phyloP scores from a whole-genome alignment of 2,888 invertebrate genomes.

The Syrista parreyssii region DNA sequence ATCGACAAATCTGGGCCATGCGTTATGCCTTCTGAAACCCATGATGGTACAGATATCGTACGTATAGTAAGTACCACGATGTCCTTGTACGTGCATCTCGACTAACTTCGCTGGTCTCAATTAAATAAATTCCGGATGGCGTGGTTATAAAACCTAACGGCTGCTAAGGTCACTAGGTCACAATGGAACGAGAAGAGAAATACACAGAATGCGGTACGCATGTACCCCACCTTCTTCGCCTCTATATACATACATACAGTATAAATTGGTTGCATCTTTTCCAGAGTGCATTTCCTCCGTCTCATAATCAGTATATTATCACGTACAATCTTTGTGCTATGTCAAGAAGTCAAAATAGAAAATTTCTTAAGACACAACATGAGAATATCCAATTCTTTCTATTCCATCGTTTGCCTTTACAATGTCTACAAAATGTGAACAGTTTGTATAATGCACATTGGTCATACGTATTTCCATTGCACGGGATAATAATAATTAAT shows the following conservation, averaged over 20 bases:
- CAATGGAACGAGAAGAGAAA: neutral
- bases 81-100: constrained; percentile 5
- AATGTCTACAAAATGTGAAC: neutral
- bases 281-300: neutral
- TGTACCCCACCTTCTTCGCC: neutral
- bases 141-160: constrained; percentile 11
- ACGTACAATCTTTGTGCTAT: neutral
- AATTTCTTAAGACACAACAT: too few species aligned
- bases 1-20: neutral
- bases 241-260: neutral
- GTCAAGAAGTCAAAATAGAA: neutral
- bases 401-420: neutral
- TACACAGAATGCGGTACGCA: neutral
- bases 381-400: neutral
- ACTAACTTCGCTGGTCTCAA: constrained; percentile 12
- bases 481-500: neutral
- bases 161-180: constrained; percentile 9
- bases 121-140: constrained; percentile 22
- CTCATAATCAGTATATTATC: neutral
- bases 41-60: neutral
- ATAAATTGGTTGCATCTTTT: neutral
- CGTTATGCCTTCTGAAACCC: neutral
- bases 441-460: neutral
- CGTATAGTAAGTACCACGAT: neutral
- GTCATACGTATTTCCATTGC: too few species aligned